Evolutionary conservation across 1,140 invertebrate species (phyloP).

Genomic region (Belonocnema kinseyi): DNA sequence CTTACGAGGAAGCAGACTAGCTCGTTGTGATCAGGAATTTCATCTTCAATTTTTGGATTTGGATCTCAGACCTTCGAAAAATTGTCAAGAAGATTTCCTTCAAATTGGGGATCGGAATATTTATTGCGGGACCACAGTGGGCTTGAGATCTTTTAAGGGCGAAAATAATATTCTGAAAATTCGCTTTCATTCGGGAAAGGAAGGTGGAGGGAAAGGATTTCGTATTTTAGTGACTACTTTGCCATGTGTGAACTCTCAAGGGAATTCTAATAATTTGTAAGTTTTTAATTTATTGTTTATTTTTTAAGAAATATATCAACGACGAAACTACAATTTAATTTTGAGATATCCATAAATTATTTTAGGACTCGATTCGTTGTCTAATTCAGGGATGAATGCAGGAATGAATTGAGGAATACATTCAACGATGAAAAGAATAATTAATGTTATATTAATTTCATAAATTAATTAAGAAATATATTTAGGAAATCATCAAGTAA

Average conservation of each 20-base stretch:
- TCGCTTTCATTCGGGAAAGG: constrained; percentile 61
- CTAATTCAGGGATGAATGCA: too few species aligned
- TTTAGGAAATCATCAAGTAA: too few species aligned
- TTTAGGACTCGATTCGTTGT: too few species aligned
- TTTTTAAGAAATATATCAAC: background rate
- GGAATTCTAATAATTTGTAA: background rate
- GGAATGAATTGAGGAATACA: too few species aligned
- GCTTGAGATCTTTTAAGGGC: constrained; percentile 72
- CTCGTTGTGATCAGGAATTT: constrained; percentile 74
- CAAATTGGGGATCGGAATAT: constrained; percentile 67
- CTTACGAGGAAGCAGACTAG: constrained; percentile 70
- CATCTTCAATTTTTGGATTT: constrained; percentile 78
- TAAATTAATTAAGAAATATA: too few species aligned
- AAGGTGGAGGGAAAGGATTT: constrained; percentile 67
- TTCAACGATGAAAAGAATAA: too few species aligned
- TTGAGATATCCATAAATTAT: too few species aligned
- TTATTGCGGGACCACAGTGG: constrained; percentile 74
- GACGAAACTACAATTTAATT: too few species aligned
- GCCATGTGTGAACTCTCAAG: background rate
- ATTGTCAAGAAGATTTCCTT: constrained; percentile 75
- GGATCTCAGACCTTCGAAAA: constrained; percentile 69
- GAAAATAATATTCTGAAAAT: constrained; percentile 70
- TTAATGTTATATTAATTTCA: too few species aligned
- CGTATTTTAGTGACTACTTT: constrained; percentile 70
- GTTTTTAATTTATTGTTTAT: background rate